Evolutionary conservation across 2,113 vertebrate species (phyloP).

Genomic region (Seriola rivoliana): DNA sequence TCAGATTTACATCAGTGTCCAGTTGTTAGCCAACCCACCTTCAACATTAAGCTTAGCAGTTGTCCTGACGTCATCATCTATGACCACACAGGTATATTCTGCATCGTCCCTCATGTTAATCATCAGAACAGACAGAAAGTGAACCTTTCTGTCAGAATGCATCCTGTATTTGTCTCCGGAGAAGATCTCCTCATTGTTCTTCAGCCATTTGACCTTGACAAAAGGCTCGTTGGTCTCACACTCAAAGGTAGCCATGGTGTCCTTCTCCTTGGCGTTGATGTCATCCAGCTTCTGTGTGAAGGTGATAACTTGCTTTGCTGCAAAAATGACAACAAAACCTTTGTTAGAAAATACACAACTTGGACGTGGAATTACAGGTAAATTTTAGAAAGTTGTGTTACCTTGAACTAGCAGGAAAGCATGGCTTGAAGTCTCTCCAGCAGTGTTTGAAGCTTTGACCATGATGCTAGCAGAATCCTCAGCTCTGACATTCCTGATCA

Average conservation of each 20-base stretch:
- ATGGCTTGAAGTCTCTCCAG: constrained; percentile 96
- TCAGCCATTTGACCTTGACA: constrained; percentile 97
- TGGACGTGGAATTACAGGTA: background rate
- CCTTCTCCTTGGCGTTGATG: constrained; percentile 91
- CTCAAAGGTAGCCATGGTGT: constrained; percentile 97
- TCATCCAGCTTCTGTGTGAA: constrained; percentile 93
- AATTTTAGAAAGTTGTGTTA: constrained; percentile 69
- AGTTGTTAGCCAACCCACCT: constrained; percentile 83
- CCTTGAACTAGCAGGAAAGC: constrained; percentile 98
- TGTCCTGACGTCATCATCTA: constrained; percentile 91
- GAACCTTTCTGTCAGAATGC: constrained; percentile 97
- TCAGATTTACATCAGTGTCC: background rate
- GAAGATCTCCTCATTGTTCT: constrained; percentile 90
- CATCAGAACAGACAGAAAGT: constrained; percentile 93
- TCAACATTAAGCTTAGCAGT: constrained; percentile 93
- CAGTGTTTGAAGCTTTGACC: constrained; percentile 95
- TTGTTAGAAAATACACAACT: constrained; percentile 10
- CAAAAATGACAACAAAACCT: constrained; percentile 7
- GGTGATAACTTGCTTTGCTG: constrained; percentile 91
- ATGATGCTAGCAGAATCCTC: constrained; percentile 98
- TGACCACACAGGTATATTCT: constrained; percentile 90
- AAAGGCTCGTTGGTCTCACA: constrained; percentile 99
- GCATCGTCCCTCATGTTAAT: constrained; percentile 89
- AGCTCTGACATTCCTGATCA: constrained; percentile 91
- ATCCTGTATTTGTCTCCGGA: constrained; percentile 96